Base-by-base conservation (phyloP, 2,888 invertebrate species). In the Noctua comes region DNA sequence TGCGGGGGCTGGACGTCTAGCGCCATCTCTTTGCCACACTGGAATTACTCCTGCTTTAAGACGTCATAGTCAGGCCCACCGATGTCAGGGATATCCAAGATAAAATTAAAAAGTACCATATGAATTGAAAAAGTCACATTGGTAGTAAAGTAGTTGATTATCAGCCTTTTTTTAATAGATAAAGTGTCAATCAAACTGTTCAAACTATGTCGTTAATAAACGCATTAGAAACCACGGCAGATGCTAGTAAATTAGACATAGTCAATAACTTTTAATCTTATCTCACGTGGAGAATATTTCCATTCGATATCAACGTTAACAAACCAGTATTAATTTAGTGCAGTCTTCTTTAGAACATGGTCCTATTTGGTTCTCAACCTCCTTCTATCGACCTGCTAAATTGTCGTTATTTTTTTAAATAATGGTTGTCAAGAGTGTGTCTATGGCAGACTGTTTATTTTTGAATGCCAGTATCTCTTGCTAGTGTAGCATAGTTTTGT, bases 181-280 rank as follows among this genome's bases (percentile, higher is more conserved):
- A 43, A 43, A 43, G 10, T 31, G 18, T 62, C 3, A 62, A 62
- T 18, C 8, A 62, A 62, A 31, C 18, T 62, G 3, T 21, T 21
- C 16, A 7, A 27, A 59, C 16, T 31, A 27, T 31, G 3, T 43
- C 24, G 2, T 43, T 64, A 24, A 36, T 40, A 24, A 46, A 51
- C 1, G 4, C 27, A 11, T 62, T 59, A 46, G 36, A 84, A 76
- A 54, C 73, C 76, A 66, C 76, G 36, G 62, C n/a, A 71, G 10
- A 62, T 27, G 71, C 73, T 76, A 72, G 76, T 79, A 68, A 65
- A 48, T 62, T 73, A 70, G 16, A 74, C n/a, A 65, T 57, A 73
- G 68, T 79, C 77, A 86, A 86, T 73, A 89, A 73, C 64, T 70
- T 70, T 31, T 86, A 86, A 89, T 89, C 90, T 89, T 88, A 89